A percentile compares a stretch with the other conserved stretches of the same genome.
Evolutionary conservation across 2,113 vertebrate species (phyloP).

Genomic region (Bos indicus): DNA sequence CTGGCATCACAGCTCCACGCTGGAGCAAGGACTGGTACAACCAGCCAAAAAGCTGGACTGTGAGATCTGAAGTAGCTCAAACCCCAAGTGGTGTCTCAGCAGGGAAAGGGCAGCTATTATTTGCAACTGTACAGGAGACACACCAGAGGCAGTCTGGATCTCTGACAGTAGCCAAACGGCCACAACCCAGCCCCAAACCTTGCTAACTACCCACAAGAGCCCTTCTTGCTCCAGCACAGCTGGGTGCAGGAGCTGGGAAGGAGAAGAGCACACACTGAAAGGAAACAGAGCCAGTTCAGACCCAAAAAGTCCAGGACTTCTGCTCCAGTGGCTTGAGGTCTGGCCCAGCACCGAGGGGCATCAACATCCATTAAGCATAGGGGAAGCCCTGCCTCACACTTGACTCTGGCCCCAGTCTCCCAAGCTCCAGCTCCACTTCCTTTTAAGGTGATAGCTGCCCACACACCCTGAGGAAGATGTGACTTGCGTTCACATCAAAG

Average conservation of each 20-base stretch:
- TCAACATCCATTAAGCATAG: background rate
- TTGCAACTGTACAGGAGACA: fast-evolving
- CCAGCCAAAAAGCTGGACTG: background rate
- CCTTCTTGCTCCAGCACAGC: background rate
- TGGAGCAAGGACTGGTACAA: background rate
- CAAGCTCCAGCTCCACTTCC: background rate
- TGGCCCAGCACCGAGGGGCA: background rate
- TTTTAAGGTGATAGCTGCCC: background rate
- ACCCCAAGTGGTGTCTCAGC: background rate
- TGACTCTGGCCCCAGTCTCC: background rate
- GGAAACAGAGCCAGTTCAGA: background rate
- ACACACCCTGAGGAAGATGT: background rate
- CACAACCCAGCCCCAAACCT: background rate
- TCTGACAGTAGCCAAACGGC: background rate
- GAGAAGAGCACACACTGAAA: background rate
- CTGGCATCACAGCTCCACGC: background rate
- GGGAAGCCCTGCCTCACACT: background rate
- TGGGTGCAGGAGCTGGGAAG: background rate
- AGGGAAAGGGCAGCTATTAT: background rate
- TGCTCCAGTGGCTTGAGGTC: background rate
- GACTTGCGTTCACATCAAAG: background rate
- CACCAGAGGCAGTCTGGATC: background rate
- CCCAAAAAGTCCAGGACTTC: background rate
- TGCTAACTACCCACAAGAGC: background rate
- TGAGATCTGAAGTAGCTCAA: background rate